Evolutionary conservation across 2,888 invertebrate genomes (phyloP).

Genomic region (Mythimna pallens): DNA sequence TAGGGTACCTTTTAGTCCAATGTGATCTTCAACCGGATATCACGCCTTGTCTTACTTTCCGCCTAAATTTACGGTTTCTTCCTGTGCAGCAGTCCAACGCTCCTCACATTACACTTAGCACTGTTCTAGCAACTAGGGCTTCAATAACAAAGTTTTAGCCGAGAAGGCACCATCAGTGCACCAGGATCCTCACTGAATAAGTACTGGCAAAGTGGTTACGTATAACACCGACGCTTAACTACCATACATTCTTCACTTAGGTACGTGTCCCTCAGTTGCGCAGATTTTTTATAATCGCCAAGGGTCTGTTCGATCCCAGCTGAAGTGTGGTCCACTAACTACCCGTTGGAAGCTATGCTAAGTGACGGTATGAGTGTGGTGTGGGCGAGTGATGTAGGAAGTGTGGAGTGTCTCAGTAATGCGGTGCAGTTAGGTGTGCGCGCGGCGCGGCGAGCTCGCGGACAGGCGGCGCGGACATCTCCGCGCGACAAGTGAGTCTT

Average conservation of each 20-base stretch:
- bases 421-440: slow-evolving; percentile 42
- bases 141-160: neutral
- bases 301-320: neutral
- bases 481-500: slow-evolving; percentile 71
- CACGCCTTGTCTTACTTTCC: neutral
- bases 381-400: slow-evolving; percentile 28
- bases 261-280: neutral
- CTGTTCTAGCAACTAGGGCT: neutral
- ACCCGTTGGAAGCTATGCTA: neutral
- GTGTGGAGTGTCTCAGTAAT: slow-evolving; percentile 16
- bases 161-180: neutral
- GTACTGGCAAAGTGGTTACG: neutral
- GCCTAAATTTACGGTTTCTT: neutral
- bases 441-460: slow-evolving; percentile 33
- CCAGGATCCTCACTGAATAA: neutral
- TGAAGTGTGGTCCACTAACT: neutral
- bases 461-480: slow-evolving; percentile 58
- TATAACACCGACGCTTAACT: neutral
- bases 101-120: slow-evolving; percentile 11
- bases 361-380: slow-evolving; percentile 1
- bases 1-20: slow-evolving; percentile 12
- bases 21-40: neutral
- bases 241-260: slow-evolving; percentile 13
- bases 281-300: neutral
- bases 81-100: neutral